phyloP scores from a whole-genome alignment of 2,888 invertebrate species.

The Strigamia maritima region DNA sequence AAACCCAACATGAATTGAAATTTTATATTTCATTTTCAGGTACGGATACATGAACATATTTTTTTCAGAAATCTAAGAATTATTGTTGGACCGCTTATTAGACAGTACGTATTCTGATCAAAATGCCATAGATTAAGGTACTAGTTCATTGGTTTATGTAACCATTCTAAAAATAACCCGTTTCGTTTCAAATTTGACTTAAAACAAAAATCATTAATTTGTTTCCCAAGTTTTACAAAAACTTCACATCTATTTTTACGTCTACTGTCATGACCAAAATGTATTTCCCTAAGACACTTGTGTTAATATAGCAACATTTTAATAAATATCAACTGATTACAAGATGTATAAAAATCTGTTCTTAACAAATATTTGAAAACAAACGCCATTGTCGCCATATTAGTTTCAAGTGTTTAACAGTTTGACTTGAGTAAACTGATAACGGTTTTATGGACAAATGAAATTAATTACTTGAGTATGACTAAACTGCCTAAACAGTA shows the following conservation, averaged over 20 bases:
- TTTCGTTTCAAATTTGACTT: not conserved
- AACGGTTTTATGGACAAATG: not conserved
- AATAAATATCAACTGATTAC: conserved; percentile 6
- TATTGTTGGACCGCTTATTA: not conserved
- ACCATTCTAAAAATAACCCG: not conserved
- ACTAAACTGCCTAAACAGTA: not conserved
- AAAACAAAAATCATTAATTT: not conserved
- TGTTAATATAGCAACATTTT: not conserved
- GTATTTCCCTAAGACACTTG: not conserved
- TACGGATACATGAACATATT: not conserved
- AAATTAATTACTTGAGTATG: not conserved
- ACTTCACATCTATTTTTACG: not conserved
- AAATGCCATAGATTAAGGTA: not conserved
- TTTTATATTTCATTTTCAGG: not conserved
- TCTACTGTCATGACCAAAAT: not conserved
- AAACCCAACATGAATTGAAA: not conserved
- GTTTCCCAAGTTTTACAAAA: not conserved
- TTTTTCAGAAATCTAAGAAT: not conserved
- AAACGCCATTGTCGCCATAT: not conserved
- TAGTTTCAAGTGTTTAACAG: not conserved
- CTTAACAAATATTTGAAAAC: not conserved
- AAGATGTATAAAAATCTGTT: conserved; percentile 6
- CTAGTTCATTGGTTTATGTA: not conserved
- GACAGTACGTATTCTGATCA: not conserved
- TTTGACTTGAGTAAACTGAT: not conserved